phyloP scores from a whole-genome alignment of 2,113 vertebrate species.

The Trogon melanurus region DNA sequence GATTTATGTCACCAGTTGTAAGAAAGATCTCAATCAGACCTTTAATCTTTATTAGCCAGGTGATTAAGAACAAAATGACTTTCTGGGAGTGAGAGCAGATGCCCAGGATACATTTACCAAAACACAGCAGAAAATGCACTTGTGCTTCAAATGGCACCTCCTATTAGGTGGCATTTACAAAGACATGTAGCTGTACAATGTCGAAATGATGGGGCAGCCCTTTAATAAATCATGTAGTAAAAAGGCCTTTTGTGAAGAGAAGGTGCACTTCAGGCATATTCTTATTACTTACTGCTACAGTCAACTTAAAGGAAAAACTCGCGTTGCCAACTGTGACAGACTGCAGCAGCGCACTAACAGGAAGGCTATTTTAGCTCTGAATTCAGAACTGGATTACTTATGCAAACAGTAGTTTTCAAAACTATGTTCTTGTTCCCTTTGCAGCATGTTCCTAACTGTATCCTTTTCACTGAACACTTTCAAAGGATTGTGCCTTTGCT shows the following conservation, averaged over 20 bases:
- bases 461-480: neutral
- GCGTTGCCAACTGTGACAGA: neutral
- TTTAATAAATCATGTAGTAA: neutral
- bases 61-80: neutral
- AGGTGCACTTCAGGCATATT: neutral
- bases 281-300: conserved; percentile 17
- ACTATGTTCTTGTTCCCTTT: conserved; percentile 19
- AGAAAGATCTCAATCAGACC: neutral
- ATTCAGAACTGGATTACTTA: conserved; percentile 34
- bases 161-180: neutral
- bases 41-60: conserved; percentile 6
- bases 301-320: conserved; percentile 22
- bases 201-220: neutral
- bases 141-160: neutral
- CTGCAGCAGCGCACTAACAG: conserved; percentile 40
- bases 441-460: neutral
- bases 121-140: neutral
- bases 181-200: neutral
- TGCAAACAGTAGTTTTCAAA: conserved; percentile 38
- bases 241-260: neutral
- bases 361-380: conserved; percentile 55
- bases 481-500: neutral
- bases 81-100: neutral
- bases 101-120: neutral
- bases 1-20: neutral